Conservation (phyloP, 1,140 invertebrate species). For the Drosophila varians region DNA sequence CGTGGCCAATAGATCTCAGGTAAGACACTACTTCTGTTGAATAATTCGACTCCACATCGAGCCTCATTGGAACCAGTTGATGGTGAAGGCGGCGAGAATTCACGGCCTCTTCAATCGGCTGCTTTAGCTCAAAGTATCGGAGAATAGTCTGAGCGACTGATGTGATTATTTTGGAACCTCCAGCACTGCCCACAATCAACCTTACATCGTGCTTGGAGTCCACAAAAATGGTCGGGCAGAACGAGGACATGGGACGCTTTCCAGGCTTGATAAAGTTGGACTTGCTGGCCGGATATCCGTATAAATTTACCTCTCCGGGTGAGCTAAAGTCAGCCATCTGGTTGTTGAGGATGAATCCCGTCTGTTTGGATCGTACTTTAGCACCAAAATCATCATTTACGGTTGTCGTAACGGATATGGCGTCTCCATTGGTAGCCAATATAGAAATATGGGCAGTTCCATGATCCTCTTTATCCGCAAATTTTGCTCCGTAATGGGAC, state of each 20-base stretch:
- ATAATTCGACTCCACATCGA: not conserved
- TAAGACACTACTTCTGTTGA: not conserved
- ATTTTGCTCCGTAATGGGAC: slow-evolving; percentile 89
- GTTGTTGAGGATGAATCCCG: slow-evolving; percentile 97
- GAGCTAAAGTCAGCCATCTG: slow-evolving; percentile 88
- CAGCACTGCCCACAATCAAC: not conserved
- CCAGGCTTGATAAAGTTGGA: not conserved
- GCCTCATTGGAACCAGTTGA: not conserved
- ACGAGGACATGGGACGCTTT: no score
- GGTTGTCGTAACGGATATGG: slow-evolving; percentile 95
- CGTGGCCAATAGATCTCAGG: not conserved
- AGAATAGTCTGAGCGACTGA: not conserved
- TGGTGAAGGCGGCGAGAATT: not conserved
- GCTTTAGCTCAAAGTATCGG: not conserved
- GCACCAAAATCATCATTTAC: slow-evolving; percentile 94
- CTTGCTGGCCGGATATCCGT: not conserved
- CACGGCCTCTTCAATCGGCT: not conserved
- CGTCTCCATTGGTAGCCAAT: slow-evolving; percentile 93
- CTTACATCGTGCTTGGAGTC: no score
- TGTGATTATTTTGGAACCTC: not conserved
- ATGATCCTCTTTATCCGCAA: slow-evolving; percentile 87
- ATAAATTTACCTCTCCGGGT: no score
- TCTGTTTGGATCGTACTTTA: slow-evolving; percentile 89
- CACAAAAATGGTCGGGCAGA: no score
- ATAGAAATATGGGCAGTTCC: slow-evolving; percentile 97